Percentiles rank a stretch among this genome's conserved stretches.
phyloP scores from a whole-genome alignment of 2,113 vertebrate genomes.

The Egretta garzetta region DNA sequence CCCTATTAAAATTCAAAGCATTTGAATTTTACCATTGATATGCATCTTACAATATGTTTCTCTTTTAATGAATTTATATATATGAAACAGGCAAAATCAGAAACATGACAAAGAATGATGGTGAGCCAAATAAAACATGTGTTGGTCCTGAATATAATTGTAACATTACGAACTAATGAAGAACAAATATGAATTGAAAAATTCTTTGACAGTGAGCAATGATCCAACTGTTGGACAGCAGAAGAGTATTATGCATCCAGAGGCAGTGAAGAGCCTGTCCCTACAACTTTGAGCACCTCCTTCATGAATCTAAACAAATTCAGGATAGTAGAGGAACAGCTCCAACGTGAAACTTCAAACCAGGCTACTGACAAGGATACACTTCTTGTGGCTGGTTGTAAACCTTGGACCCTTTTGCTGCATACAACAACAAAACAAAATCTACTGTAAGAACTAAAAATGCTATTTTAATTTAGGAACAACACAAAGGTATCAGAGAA shows the following conservation, averaged over 20 bases:
- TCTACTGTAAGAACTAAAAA: neutral
- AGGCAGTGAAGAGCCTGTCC: neutral
- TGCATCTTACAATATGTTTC: neutral
- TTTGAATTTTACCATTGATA: slow-evolving; percentile 1
- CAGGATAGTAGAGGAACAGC: neutral
- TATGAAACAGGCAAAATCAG: slow-evolving; percentile 33
- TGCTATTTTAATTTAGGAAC: neutral
- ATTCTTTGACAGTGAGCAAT: neutral
- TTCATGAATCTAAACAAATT: neutral
- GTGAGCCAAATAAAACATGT: slow-evolving; percentile 49
- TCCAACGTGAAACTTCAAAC: neutral
- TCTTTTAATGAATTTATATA: neutral
- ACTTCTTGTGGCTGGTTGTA: neutral
- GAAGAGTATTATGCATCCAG: neutral
- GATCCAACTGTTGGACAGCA: neutral
- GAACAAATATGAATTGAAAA: slow-evolving; percentile 3
- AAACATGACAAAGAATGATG: slow-evolving; percentile 30
- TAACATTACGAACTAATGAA: slow-evolving; percentile 7
- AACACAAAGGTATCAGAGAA: neutral
- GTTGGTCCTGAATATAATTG: neutral
- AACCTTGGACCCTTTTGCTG: neutral
- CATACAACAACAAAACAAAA: neutral
- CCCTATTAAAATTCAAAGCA: neutral
- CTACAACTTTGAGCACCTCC: neutral
- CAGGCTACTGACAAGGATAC: neutral